Evolutionary conservation across 2,888 invertebrate species (phyloP), one percentile per base, ranked within the genome.

Genomic region (Gonocerus acuteangulatus): DNA sequence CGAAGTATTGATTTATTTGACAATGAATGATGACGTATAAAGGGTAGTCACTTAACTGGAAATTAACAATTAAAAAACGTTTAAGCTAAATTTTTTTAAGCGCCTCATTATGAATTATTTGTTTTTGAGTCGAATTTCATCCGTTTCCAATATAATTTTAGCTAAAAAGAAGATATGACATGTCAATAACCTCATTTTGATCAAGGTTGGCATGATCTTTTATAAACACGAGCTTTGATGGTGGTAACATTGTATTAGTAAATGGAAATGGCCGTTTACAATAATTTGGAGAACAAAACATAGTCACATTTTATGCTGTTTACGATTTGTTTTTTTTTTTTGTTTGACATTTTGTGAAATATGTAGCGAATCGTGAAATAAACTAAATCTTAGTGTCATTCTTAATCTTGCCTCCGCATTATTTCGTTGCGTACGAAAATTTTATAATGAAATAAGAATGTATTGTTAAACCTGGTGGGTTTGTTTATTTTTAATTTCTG

Each of bases 231-330:
- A 39, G 63, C 57, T 44, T 57, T 48, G 47, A 61, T 64, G 60
- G 64, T 67, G 67, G 67, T 66, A 67, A 67, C 67, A 67, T 67
- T 67, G 67, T 60, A 61, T 52, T 66, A 65, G 66, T 67, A 66
- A 68, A 67, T 68, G 67, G 64, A 68, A 65, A 68, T 68, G 68
- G 68, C 68, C 67, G 68, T 68, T 68, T 68, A 64, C 64, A 60
- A 45, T 61, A 61, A 65, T 47, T 58, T 45, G 45, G 59, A 39
- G 62, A 64, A 64, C 64, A 64, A 64, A 64, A 64, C 64, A 64
- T 54, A 54, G 54, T n/a, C 54, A 54, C 54, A 54, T 54, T 54
- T 54, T 21, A 9, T 42, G n/a, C 18, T 54, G 39, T 39, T 54
- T 42, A 21, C 15, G 42, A 56, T 44, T 34, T 21, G 42, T 59